Conservation (phyloP, 2,888 invertebrate genomes). For the Anodontia alba region DNA sequence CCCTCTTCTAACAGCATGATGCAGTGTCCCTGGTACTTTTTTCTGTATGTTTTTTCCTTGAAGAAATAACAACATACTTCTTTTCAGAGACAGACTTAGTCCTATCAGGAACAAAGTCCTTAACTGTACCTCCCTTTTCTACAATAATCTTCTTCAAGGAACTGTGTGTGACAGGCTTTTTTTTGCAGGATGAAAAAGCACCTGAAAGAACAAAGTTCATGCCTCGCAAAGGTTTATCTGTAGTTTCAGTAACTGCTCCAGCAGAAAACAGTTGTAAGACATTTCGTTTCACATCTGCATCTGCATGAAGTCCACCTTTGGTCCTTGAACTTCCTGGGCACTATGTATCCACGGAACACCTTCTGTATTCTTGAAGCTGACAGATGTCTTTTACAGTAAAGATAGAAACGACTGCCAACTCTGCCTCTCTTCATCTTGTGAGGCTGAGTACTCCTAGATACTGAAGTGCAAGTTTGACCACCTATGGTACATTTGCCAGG, state of each 20-base stretch:
- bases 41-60: neutral
- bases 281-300: no score
- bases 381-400: neutral
- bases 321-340: neutral
- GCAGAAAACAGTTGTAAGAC: no score
- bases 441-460: neutral
- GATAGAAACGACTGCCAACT: neutral
- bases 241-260: no score
- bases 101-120: neutral
- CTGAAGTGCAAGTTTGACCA: neutral
- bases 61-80: neutral
- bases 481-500: neutral
- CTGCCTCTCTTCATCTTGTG: neutral
- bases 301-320: neutral
- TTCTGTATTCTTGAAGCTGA: constrained; percentile 1
- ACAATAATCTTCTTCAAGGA: neutral
- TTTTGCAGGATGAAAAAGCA: neutral
- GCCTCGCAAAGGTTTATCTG: no score
- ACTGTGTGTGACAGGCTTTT: neutral
- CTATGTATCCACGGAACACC: neutral
- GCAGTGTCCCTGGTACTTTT: neutral
- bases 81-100: neutral
- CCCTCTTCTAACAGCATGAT: neutral
- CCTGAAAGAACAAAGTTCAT: neutral
- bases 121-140: constrained; percentile 1